These are phyloP conservation scores for Grus americana DNA, from an alignment of 2,113 vertebrate species.

Conservation along the genomic window DNA sequence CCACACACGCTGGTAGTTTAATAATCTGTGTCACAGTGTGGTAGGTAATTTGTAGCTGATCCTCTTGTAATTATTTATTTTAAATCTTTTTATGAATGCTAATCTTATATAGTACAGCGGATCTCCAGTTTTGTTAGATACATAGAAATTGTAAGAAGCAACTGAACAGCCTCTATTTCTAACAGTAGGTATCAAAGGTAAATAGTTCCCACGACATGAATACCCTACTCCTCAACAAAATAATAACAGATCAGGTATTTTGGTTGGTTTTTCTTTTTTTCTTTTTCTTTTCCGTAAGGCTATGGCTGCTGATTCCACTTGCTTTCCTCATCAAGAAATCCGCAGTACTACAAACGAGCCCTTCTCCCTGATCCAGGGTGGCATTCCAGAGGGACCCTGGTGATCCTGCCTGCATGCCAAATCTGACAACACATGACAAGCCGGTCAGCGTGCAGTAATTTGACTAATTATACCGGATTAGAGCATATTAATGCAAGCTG, in stretches of 20 bases:
- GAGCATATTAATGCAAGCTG: constrained; percentile 99
- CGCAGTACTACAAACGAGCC: constrained; percentile 70
- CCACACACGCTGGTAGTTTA: constrained; percentile 61
- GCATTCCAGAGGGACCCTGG: constrained; percentile 87
- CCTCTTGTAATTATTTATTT: constrained; percentile 91
- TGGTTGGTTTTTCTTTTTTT: accelerated
- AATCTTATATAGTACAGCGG: constrained; percentile 78
- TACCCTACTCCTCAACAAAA: constrained; percentile 57
- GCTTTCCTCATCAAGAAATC: constrained; percentile 69
- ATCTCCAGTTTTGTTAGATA: constrained; percentile 68
- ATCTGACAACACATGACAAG: constrained; percentile 94
- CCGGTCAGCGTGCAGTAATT: constrained; percentile 92
- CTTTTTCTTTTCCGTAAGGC: not conserved
- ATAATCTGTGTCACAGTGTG: constrained; percentile 88
- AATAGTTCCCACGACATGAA: constrained; percentile 37
- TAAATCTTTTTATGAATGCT: constrained; percentile 85
- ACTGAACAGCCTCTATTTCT: not conserved
- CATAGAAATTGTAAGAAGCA: constrained; percentile 35
- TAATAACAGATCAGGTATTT: not conserved
- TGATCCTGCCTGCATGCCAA: constrained; percentile 87
- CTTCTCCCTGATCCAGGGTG: constrained; percentile 76
- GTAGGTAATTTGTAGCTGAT: constrained; percentile 89
- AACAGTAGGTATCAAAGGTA: not conserved
- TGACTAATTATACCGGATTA: constrained; percentile 99
- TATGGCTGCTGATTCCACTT: constrained; percentile 38